These are phyloP conservation scores for Ectropis grisescens DNA, from an alignment of 1,140 invertebrate species.

Conservation along the genomic window DNA sequence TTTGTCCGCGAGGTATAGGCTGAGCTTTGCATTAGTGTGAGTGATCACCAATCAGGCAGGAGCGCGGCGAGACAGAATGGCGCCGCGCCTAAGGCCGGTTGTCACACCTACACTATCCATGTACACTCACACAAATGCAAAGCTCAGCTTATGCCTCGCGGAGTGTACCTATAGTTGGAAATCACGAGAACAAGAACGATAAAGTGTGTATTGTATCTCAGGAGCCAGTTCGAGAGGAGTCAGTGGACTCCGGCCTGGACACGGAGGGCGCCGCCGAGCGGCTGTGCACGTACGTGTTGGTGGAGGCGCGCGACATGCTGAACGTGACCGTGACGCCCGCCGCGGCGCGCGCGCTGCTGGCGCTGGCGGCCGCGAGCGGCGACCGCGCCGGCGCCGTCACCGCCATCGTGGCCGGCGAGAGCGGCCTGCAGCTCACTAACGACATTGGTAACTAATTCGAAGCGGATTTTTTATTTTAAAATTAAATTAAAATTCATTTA, in stretches of 20 bases:
- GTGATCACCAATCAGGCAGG: too few relatives aligned
- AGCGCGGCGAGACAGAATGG: too few relatives aligned
- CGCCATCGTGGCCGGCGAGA: slow-evolving; percentile 30
- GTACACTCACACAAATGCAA: too few relatives aligned
- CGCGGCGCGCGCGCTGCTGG: slow-evolving; percentile 72
- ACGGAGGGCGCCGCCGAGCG: slow-evolving; percentile 56
- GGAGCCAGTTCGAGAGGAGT: slow-evolving; percentile 46
- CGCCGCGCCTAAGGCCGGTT: too few relatives aligned
- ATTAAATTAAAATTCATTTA: too few relatives aligned
- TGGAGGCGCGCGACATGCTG: slow-evolving; percentile 76
- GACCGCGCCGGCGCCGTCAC: slow-evolving; percentile 50
- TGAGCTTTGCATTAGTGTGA: too few relatives aligned
- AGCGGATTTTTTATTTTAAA: slow-evolving; percentile 1
- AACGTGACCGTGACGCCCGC: slow-evolving; percentile 80
- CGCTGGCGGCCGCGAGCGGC: slow-evolving; percentile 71
- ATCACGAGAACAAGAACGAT: too few relatives aligned
- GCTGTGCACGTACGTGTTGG: slow-evolving; percentile 76
- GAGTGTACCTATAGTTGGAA: too few relatives aligned
- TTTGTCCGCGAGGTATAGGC: too few relatives aligned
- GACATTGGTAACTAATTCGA: slow-evolving; percentile 62
- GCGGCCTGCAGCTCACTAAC: slow-evolving; percentile 60
- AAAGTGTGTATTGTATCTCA: slow-evolving; percentile 9
- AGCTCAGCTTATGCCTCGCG: too few relatives aligned
- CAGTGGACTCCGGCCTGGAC: slow-evolving; percentile 62
- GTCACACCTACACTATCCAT: too few relatives aligned